A percentile compares a stretch with the other conserved stretches of the same genome.
phyloP scores from a whole-genome alignment of 1,140 invertebrate genomes.

The Amphibalanus amphitrite region DNA sequence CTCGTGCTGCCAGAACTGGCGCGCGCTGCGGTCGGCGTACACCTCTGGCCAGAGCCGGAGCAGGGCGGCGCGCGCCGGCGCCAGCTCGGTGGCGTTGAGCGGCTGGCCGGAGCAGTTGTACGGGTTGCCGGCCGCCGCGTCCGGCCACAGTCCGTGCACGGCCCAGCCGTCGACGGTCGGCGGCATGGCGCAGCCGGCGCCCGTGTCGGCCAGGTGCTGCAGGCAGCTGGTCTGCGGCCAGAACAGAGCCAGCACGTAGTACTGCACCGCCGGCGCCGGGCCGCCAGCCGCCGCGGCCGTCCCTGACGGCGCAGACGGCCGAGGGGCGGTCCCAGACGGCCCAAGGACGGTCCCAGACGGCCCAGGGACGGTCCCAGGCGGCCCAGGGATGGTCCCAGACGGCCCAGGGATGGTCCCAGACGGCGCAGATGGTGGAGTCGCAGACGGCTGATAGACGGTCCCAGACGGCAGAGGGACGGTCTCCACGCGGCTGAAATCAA shows the following conservation, averaged over 20 bases:
- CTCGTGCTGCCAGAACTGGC: constrained; percentile 1
- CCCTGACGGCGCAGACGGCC: no score
- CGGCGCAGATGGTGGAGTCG: no score
- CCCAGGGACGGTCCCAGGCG: no score
- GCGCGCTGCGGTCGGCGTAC: neutral
- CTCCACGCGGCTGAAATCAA: no score
- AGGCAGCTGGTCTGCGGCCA: neutral
- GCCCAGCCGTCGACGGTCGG: neutral
- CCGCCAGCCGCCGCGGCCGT: no score
- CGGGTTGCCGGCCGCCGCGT: neutral
- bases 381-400: no score
- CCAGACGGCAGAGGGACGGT: no score
- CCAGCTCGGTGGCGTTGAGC: neutral
- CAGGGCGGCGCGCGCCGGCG: neutral
- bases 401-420: no score
- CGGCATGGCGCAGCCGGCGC: neutral
- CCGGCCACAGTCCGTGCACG: neutral
- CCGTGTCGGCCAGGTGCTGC: neutral
- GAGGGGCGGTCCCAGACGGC: no score
- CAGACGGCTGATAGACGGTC: no score
- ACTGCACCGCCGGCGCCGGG: neutral
- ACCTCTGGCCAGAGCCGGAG: neutral
- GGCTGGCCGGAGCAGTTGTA: neutral
- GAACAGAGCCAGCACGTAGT: neutral
- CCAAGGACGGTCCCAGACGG: no score